Percentiles rank a stretch among this genome's conserved stretches.
Conservation (phyloP, 1,140 invertebrate species). For the Formica selysi region DNA sequence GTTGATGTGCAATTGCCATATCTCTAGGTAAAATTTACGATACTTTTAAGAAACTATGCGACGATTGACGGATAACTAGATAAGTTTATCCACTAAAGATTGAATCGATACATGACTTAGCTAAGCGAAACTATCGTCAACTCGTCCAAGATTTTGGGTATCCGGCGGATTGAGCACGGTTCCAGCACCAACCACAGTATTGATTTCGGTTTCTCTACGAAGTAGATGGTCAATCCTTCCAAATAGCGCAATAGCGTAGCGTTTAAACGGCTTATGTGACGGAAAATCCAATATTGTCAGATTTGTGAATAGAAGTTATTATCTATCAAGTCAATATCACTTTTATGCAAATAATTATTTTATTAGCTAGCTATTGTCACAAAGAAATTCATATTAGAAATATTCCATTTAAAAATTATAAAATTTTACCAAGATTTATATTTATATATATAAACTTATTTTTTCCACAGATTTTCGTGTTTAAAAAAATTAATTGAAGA, state of each 20-base stretch:
- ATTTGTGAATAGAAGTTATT: neutral
- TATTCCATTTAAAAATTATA: too few species aligned
- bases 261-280: neutral
- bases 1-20: neutral
- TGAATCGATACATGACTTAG: conserved; percentile 41
- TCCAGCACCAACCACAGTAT: conserved; percentile 28
- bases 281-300: conserved; percentile 1
- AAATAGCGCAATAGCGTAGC: conserved; percentile 1
- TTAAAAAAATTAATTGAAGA: neutral
- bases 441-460: too few species aligned
- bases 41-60: neutral
- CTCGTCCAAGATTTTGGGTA: conserved; percentile 41
- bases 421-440: too few species aligned
- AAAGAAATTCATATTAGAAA: too few species aligned
- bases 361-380: neutral
- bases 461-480: too few species aligned
- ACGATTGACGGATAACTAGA: conserved; percentile 8
- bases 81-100: conserved; percentile 28
- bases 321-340: neutral
- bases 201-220: conserved; percentile 32
- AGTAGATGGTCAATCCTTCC: conserved; percentile 28
- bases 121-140: conserved; percentile 40
- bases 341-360: neutral
- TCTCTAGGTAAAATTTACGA: neutral
- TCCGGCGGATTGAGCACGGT: conserved; percentile 10